phyloP scores from a whole-genome alignment of 2,797 vertebrate genomes.

The Chaenodraco wilsoni region DNA sequence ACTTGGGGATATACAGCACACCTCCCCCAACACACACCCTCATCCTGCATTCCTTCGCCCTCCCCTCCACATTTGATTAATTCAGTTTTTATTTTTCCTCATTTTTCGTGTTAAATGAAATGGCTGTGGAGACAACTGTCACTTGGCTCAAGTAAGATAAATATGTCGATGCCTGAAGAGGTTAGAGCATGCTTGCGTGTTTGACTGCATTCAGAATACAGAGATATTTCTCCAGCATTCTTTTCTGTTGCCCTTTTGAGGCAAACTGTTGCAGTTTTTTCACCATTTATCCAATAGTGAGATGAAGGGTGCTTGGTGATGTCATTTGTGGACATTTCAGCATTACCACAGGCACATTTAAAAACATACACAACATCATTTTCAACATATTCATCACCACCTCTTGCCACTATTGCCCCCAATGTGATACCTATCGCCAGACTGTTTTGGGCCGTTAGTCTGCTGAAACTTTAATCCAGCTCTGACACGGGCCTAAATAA shows the following conservation, averaged over 20 bases:
- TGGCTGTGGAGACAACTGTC: constrained; percentile 81
- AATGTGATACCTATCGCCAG: constrained; percentile 70
- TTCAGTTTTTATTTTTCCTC: constrained; percentile 52
- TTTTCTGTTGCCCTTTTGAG: constrained; percentile 24
- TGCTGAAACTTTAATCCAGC: constrained; percentile 79
- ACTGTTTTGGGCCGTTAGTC: constrained; percentile 60
- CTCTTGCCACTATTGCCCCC: constrained; percentile 46
- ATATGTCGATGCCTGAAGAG: constrained; percentile 75
- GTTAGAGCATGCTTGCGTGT: constrained; percentile 48
- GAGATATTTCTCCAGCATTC: constrained; percentile 23
- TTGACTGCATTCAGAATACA: constrained; percentile 58
- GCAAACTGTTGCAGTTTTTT: constrained; percentile 20
- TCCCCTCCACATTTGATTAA: constrained; percentile 76
- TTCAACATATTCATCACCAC: constrained; percentile 9
- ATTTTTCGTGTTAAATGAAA: constrained; percentile 78
- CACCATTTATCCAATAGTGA: constrained; percentile 31
- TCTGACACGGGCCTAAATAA: constrained; percentile 81
- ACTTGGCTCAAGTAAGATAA: constrained; percentile 84
- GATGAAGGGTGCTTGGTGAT: background rate
- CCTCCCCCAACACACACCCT: background rate
- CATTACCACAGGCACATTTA: background rate
- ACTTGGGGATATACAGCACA: constrained; percentile 61
- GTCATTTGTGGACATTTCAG: constrained; percentile 3
- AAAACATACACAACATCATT: constrained; percentile 21
- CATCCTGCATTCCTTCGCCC: constrained; percentile 37